These are phyloP conservation scores for Poeciliopsis turrubarensis DNA, from an alignment of 2,113 vertebrate genomes.

Conservation along the genomic window DNA sequence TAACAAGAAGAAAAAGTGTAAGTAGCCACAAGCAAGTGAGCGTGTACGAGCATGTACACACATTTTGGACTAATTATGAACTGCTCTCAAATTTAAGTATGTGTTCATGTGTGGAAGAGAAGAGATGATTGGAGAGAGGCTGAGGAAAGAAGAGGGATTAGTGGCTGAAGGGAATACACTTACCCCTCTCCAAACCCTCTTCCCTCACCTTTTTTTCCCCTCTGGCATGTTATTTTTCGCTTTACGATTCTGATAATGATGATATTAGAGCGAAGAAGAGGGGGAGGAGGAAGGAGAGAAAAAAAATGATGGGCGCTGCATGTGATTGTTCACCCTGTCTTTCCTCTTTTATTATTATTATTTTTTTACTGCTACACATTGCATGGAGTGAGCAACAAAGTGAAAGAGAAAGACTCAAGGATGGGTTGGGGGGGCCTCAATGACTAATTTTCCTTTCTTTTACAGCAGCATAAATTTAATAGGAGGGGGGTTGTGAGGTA, in stretches of 20 bases:
- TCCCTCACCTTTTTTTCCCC: slow-evolving; percentile 36
- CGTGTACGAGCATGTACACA: slow-evolving; percentile 6
- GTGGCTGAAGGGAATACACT: slow-evolving; percentile 57
- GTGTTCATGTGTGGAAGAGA: slow-evolving; percentile 8
- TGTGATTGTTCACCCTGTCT: slow-evolving; percentile 67
- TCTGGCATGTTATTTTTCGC: slow-evolving; percentile 75
- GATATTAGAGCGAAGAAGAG: slow-evolving; percentile 69
- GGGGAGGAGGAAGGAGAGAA: slow-evolving; percentile 49
- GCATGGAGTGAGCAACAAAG: slow-evolving; percentile 55
- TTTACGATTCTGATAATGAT: slow-evolving; percentile 79
- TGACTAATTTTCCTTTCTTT: slow-evolving; percentile 83
- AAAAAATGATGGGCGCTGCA: slow-evolving; percentile 60
- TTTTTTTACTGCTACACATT: slow-evolving; percentile 65
- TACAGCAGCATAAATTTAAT: slow-evolving; percentile 85
- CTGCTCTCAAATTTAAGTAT: slow-evolving; percentile 48
- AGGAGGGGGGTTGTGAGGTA: slow-evolving; percentile 71
- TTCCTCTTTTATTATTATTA: slow-evolving; percentile 41
- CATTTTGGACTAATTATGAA: slow-evolving; percentile 59
- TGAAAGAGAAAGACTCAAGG: slow-evolving; percentile 53
- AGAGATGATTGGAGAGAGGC: slow-evolving; percentile 49
- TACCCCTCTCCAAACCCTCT: slow-evolving; percentile 56
- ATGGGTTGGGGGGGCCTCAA: slow-evolving; percentile 60
- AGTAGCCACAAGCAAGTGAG: slow-evolving; percentile 11
- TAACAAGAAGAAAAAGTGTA: slow-evolving; percentile 10
- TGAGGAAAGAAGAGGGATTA: slow-evolving; percentile 46